Evolutionary conservation across 2,888 invertebrate species (phyloP), one percentile per base, ranked within the genome.

Genomic region (Anagyrus pseudococci): DNA sequence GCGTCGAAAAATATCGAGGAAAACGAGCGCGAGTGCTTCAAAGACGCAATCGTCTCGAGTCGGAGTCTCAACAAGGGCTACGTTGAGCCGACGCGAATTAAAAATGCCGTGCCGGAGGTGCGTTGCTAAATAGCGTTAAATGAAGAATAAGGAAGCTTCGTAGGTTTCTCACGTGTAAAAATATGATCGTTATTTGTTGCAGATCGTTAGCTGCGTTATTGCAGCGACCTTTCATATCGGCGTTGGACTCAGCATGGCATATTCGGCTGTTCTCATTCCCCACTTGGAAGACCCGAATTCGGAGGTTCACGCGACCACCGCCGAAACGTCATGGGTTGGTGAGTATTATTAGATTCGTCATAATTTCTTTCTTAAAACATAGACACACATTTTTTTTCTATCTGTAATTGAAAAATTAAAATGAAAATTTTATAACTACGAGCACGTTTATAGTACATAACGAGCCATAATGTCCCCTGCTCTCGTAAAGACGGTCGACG

Each of bases 191-290:
- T n/a, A n/a, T n/a, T n/a, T n/a, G n/a, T 48, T 8, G 4, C 33
- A 86, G 86, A 83, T 86, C 49, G 70, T 81, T 25, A 85, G 85
- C 19, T 83, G 85, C 67, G 76, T 85, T 50, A 80, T 85, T 47
- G 83, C 85, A 2, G 85, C 84, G 2, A 83, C 85, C 23, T 86
- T 84, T 73, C 86, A 87, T 72, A 82, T 87, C 67, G 84, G 84
- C n/a, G 85, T 87, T 22, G 87, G 87, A 4, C 80, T 87, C 19
- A 82, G 84, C 23, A 82, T 87, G 72, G 85, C 85, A 2, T 87
- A 83, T 73, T 86, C 86, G 2, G 86, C 85, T 1, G 84, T 85
- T 60, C 75, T 86, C 58, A 80, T 86, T 65, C 85, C 86, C 33
- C 84, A 84, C 67, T 71, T 85, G 29, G 80, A 82, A 68, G 62